phyloP scores from a whole-genome alignment of 2,113 vertebrate species.

The Hiodon tergisus region DNA sequence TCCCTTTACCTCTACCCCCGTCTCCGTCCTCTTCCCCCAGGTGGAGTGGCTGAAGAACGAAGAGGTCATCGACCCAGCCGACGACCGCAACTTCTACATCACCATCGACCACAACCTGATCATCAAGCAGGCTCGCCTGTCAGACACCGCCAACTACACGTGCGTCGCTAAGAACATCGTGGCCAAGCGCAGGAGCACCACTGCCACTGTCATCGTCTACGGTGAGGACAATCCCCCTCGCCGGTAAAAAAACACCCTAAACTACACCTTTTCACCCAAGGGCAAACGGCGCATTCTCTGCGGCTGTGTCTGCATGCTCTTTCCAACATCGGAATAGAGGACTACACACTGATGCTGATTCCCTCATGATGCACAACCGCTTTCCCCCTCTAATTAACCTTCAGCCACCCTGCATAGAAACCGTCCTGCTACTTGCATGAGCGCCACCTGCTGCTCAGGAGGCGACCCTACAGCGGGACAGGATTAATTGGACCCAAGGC shows the following conservation, averaged over 20 bases:
- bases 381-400: too few relatives aligned
- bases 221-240: slow-evolving; percentile 59
- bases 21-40: slow-evolving; percentile 46
- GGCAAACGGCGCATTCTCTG: not conserved
- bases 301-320: not conserved
- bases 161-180: slow-evolving; percentile 98
- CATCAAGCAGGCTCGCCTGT: slow-evolving; percentile 96
- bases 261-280: not conserved
- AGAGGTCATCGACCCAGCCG: slow-evolving; percentile 88
- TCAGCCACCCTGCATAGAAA: too few relatives aligned
- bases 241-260: not conserved
- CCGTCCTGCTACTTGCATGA: too few relatives aligned
- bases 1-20: not conserved
- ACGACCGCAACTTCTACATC: slow-evolving; percentile 98
- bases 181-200: slow-evolving; percentile 90
- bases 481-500: too few relatives aligned
- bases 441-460: too few relatives aligned
- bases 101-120: slow-evolving; percentile 98
- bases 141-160: slow-evolving; percentile 94
- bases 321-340: too few relatives aligned
- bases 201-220: slow-evolving; percentile 91
- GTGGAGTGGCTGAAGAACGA: slow-evolving; percentile 98
- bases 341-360: too few relatives aligned
- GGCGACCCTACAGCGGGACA: too few relatives aligned
- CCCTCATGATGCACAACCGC: too few relatives aligned